Evolutionary conservation across 2,888 invertebrate species (phyloP).

Genomic region (Uropetala carovei): DNA sequence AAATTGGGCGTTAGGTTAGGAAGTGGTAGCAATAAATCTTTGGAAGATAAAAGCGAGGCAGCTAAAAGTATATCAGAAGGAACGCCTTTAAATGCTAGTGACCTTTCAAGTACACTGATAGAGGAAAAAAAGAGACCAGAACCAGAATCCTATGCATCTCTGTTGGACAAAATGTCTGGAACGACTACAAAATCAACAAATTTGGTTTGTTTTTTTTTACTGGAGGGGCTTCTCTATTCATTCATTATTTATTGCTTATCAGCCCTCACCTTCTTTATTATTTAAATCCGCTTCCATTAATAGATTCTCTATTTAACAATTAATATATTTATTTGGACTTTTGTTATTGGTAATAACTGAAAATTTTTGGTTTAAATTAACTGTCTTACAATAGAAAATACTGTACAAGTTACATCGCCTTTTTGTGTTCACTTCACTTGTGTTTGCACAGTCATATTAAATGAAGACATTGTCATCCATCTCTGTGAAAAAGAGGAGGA

Average conservation of each 20-base stretch:
- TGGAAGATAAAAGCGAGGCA: not conserved
- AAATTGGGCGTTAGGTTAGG: conserved; percentile 28
- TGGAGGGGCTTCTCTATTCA: not conserved
- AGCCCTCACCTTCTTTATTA: too few relatives aligned
- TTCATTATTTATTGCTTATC: not conserved
- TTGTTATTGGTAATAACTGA: too few relatives aligned
- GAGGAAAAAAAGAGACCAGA: not conserved
- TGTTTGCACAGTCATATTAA: too few relatives aligned
- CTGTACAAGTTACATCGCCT: too few relatives aligned
- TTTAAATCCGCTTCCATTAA: too few relatives aligned
- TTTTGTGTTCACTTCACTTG: too few relatives aligned
- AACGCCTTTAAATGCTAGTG: not conserved
- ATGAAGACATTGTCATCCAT: too few relatives aligned
- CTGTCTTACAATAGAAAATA: too few relatives aligned
- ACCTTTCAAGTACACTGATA: not conserved
- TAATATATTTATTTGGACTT: too few relatives aligned
- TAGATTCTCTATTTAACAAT: too few relatives aligned
- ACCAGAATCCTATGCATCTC: not conserved
- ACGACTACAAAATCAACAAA: not conserved
- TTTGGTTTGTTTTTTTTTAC: conserved; percentile 20
- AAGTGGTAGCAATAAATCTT: not conserved
- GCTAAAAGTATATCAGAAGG: not conserved
- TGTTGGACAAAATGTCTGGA: not conserved
- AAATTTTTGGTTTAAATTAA: too few relatives aligned
- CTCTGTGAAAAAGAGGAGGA: too few relatives aligned